Evolutionary conservation across 2,888 invertebrate species (phyloP).

Genomic region (Sceliomorpha sp.): DNA sequence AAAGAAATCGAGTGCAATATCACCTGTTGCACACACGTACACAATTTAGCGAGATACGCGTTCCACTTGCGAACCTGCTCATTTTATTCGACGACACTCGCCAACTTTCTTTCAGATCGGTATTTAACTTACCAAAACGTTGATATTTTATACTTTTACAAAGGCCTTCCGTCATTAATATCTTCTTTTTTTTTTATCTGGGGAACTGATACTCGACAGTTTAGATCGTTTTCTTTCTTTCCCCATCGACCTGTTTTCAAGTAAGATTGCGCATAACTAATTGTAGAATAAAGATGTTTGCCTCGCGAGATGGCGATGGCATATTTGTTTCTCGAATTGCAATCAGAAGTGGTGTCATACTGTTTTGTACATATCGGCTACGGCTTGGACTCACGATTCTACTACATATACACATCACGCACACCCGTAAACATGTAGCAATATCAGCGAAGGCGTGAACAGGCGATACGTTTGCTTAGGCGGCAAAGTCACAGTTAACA

Average conservation of each 20-base stretch:
- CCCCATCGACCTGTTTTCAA: background rate
- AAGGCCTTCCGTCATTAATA: background rate
- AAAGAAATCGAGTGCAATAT: conserved; percentile 11
- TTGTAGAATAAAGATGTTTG: background rate
- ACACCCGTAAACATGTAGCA: background rate
- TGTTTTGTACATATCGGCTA: conserved; percentile 70
- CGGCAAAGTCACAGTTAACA: too few relatives aligned
- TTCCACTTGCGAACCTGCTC: background rate
- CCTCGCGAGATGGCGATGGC: too few relatives aligned
- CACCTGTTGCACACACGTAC: conserved; percentile 1
- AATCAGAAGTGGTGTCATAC: conserved; percentile 57
- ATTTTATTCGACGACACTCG: background rate
- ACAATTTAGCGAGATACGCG: background rate
- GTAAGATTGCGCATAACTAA: conserved; percentile 19
- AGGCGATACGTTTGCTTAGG: too few relatives aligned
- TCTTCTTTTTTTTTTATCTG: background rate
- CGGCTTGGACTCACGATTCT: conserved; percentile 59
- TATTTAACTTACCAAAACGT: conserved; percentile 7
- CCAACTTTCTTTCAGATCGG: background rate
- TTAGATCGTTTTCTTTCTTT: conserved; percentile 3
- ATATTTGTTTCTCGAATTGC: background rate
- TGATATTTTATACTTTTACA: conserved; percentile 10
- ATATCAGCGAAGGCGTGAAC: too few relatives aligned
- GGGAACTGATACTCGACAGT: background rate
- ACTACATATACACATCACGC: background rate